These are phyloP conservation scores for Malurus melanocephalus DNA, from an alignment of 2,113 vertebrate species.

Conservation along the genomic window DNA sequence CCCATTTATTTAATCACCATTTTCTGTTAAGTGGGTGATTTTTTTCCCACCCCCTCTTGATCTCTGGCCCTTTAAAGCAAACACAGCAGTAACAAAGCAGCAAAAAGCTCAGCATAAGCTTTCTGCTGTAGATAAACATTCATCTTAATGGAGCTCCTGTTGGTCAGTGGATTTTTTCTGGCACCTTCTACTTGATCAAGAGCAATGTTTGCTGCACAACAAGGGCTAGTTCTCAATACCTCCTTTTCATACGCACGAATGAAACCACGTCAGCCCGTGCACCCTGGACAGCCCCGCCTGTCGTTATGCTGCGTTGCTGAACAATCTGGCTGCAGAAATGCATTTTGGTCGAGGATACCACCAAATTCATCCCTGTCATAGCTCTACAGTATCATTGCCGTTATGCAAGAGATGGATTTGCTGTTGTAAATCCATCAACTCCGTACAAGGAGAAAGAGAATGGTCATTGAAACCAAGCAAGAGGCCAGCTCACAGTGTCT, in stretches of 20 bases:
- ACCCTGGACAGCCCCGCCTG: conserved; percentile 7
- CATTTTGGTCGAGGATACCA: not conserved
- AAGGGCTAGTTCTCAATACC: conserved; percentile 63
- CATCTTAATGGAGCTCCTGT: not conserved
- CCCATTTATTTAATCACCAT: not conserved
- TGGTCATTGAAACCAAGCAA: not conserved
- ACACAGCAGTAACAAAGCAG: not conserved
- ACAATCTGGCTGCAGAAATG: conserved; percentile 35
- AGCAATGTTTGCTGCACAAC: conserved; percentile 14
- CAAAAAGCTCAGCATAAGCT: not conserved
- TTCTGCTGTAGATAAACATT: not conserved
- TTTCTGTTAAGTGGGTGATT: not conserved
- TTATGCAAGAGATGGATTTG: conserved; percentile 1
- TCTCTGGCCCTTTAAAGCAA: conserved; percentile 28
- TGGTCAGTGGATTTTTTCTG: conserved; percentile 19
- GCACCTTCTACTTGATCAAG: conserved; percentile 35
- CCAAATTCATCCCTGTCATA: not conserved
- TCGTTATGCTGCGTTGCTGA: conserved; percentile 1
- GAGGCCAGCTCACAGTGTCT: not conserved
- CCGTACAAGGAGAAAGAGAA: not conserved
- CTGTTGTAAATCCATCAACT: not conserved
- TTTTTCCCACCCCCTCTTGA: rapidly evolving
- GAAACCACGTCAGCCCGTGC: not conserved
- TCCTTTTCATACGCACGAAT: conserved; percentile 2
- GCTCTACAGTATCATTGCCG: not conserved